Evolutionary conservation across 2,888 invertebrate genomes (phyloP).

Genomic region (Leptinotarsa rubiginosa): DNA sequence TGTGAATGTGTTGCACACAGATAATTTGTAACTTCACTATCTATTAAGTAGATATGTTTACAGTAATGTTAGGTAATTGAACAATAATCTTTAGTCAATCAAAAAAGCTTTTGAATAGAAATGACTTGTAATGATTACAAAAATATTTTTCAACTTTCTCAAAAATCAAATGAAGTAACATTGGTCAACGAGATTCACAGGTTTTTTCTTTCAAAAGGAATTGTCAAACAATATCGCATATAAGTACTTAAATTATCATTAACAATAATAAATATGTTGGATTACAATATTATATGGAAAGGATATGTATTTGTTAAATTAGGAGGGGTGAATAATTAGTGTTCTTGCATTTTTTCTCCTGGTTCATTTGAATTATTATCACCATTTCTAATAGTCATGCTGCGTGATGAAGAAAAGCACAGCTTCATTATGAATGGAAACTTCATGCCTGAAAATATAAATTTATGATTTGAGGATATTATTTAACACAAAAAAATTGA

Average conservation of each 20-base stretch:
- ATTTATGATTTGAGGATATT: neutral
- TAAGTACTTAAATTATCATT: conserved; percentile 45
- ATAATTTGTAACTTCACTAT: conserved; percentile 24
- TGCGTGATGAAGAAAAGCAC: conserved; percentile 91
- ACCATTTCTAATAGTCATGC: conserved; percentile 69
- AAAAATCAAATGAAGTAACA: conserved; percentile 29
- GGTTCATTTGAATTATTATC: conserved; percentile 61
- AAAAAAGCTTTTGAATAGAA: conserved; percentile 27
- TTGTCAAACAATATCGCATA: conserved; percentile 26
- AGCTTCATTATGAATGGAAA: conserved; percentile 99
- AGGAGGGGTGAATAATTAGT: conserved; percentile 22
- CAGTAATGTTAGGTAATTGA: conserved; percentile 31
- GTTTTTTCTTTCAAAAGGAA: conserved; percentile 8
- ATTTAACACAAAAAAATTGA: too few relatives aligned
- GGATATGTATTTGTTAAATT: conserved; percentile 56
- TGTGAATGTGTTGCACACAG: conserved; percentile 5
- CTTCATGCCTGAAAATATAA: conserved; percentile 83
- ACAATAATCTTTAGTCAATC: conserved; percentile 25
- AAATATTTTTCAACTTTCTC: conserved; percentile 37
- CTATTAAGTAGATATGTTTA: conserved; percentile 38
- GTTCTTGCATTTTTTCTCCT: conserved; percentile 49
- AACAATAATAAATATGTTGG: conserved; percentile 39
- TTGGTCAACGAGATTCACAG: conserved; percentile 47
- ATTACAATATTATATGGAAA: conserved; percentile 54
- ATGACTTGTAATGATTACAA: conserved; percentile 34